Evolutionary conservation across 92 coral and sea anemone genomes (phyloP), one percentile per base, ranked within the genome.

Genomic region (Epizoanthus illoricatus): DNA sequence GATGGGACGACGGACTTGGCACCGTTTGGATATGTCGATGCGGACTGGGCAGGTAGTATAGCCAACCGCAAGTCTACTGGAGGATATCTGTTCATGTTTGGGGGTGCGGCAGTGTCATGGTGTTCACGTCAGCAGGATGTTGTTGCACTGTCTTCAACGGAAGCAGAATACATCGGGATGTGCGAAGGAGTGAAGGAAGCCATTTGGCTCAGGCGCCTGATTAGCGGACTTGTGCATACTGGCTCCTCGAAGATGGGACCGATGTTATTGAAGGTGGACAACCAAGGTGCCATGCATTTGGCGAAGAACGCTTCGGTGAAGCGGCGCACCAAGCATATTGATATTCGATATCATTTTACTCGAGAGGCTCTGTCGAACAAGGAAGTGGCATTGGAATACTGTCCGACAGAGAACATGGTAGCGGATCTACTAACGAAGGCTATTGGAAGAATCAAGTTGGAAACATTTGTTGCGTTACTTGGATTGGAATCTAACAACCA

Each of bases 231-330:
- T 23, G 87, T 79, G 59, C 24, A 55, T 64, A 17, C 21, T 19
- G 19, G 23, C 21, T 65, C 5, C 68, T 19, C 19, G 36, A n/a
- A n/a, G n/a, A n/a, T n/a, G n/a, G n/a, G n/a, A n/a, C 40, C 76
- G 5, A 86, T 85, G 11, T 71, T 9, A 3, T 39, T 87, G 16
- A 67, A 79, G 66, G 89, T 84, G 85, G 94, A 88, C 58, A 90
- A 90, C 58, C 90, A 90, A 78, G 88, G 87, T 20, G 89, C 89
- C 20, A 84, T 65, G 16, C 85, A 88, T 43, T 54, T 90, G 56
- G 79, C 90, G 57, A 90, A 84, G 85, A 87, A 90, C 70, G 85
- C 90, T n/a, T n/a, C n/a, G n/a, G n/a, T n/a, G n/a, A n/a, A n/a
- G n/a, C n/a, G n/a, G n/a, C n/a, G n/a, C n/a, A n/a, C n/a, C n/a